Percentiles rank a stretch among this genome's conserved stretches.
phyloP scores from a whole-genome alignment of 2,113 vertebrate genomes.

The Oncorhynchus mykiss region DNA sequence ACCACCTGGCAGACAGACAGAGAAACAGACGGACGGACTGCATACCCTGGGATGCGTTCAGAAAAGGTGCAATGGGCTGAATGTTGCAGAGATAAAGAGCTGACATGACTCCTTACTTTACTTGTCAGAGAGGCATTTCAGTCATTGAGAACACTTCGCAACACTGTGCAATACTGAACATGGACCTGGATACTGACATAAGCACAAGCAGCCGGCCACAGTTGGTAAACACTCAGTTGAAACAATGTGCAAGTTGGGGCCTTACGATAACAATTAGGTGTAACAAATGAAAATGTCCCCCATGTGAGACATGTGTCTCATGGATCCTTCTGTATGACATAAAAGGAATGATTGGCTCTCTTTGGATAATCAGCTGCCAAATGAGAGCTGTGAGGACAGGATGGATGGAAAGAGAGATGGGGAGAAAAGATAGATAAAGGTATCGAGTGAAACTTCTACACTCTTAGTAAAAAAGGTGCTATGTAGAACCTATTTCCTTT shows the following conservation, averaged over 20 bases:
- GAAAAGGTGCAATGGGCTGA: too few relatives aligned
- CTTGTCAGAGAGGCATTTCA: too few relatives aligned
- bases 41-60: too few relatives aligned
- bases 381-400: neutral
- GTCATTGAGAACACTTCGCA: too few relatives aligned
- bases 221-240: neutral
- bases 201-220: slow-evolving; percentile 20
- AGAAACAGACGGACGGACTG: neutral
- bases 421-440: neutral
- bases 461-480: neutral
- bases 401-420: slow-evolving; percentile 53
- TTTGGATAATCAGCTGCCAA: neutral
- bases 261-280: neutral
- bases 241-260: neutral
- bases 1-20: neutral
- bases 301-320: neutral
- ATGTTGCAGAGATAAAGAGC: too few relatives aligned
- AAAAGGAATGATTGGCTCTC: neutral
- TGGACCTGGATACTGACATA: neutral
- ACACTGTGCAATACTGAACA: neutral
- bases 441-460: neutral
- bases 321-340: neutral
- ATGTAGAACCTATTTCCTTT: too few relatives aligned
- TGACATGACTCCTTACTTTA: too few relatives aligned
- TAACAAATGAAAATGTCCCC: too few relatives aligned